phyloP scores from a whole-genome alignment of 2,888 invertebrate species.

The Drosophila quinaria region DNA sequence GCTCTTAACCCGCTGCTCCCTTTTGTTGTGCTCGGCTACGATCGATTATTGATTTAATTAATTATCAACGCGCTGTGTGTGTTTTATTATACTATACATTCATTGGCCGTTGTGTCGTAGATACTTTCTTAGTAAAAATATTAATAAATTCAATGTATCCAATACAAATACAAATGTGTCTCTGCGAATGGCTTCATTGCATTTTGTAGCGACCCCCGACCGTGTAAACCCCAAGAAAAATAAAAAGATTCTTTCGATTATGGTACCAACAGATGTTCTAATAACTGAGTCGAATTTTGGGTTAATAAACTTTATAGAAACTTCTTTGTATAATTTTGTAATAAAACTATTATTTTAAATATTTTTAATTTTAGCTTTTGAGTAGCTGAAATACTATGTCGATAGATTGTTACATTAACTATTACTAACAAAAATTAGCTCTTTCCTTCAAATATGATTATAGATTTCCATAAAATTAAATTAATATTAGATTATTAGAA shows the following conservation, averaged over 20 bases:
- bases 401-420: too few relatives aligned
- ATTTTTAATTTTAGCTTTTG: neutral
- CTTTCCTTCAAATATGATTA: too few relatives aligned
- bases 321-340: neutral
- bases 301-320: neutral
- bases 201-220: conserved; percentile 35
- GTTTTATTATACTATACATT: conserved; percentile 26
- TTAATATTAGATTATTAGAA: too few relatives aligned
- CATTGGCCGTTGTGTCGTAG: conserved; percentile 6
- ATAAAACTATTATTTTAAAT: neutral
- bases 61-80: conserved; percentile 77
- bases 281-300: conserved; percentile 5
- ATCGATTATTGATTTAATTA: conserved; percentile 81
- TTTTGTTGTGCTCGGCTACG: conserved; percentile 49
- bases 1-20: conserved; percentile 27
- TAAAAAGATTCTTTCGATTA: neutral
- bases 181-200: conserved; percentile 53
- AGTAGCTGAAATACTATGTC: neutral
- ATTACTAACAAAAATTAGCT: too few relatives aligned
- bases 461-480: too few relatives aligned
- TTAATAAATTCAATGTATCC: conserved; percentile 51
- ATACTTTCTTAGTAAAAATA: conserved; percentile 28
- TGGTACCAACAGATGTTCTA: conserved; percentile 27
- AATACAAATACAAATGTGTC: conserved; percentile 24
- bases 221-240: conserved; percentile 15